Conservation (phyloP, 2,113 vertebrate genomes). For the rabbit (Oryctolagus cuniculus) region DNA sequence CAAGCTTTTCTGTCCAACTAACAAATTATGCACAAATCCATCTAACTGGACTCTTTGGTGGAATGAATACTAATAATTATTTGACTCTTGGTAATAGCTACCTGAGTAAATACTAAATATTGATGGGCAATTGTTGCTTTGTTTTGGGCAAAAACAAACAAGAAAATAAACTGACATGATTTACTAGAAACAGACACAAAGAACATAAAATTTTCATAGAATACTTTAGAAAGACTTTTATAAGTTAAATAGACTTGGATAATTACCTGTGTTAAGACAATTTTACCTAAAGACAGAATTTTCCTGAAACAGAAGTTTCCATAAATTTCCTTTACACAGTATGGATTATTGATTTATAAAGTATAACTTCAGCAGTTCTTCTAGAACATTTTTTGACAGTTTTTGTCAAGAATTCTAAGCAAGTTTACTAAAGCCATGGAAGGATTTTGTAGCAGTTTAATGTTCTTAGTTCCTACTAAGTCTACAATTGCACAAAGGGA, state of each 20-base stretch:
- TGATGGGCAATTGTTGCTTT: not conserved
- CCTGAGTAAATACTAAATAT: not conserved
- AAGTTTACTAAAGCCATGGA: not conserved
- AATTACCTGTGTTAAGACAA: not conserved
- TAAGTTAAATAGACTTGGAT: not conserved
- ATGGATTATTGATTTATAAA: not conserved
- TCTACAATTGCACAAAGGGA: not conserved
- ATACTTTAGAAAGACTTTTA: not conserved
- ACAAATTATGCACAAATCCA: not conserved
- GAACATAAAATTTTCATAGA: not conserved
- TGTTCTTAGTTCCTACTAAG: not conserved
- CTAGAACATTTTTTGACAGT: not conserved
- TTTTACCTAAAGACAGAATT: not conserved
- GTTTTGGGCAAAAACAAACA: not conserved
- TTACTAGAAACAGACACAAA: not conserved
- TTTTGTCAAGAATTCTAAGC: conserved; percentile 29
- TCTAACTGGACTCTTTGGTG: not conserved
- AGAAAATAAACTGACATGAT: not conserved
- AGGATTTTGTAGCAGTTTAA: not conserved
- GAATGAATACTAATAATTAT: not conserved
- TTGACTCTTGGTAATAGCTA: not conserved
- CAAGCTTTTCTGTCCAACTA: not conserved
- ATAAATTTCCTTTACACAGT: not conserved
- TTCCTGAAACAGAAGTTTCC: not conserved
- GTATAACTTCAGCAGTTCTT: not conserved